A percentile compares a stretch with the other conserved stretches of the same genome.
Evolutionary conservation across 2,888 invertebrate species (phyloP).

Genomic region (Amphipyra tragopoginis): DNA sequence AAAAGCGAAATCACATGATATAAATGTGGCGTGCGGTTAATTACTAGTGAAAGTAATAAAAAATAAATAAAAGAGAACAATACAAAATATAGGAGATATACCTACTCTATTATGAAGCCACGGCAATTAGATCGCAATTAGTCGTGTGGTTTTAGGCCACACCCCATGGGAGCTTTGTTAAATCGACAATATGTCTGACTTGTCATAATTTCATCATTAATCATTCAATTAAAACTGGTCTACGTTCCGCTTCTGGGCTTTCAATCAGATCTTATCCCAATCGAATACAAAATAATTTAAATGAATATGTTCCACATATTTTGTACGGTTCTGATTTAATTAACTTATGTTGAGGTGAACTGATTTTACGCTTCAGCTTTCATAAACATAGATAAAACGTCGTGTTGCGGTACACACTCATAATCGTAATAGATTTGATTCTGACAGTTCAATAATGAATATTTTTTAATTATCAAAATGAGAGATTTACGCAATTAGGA

Average conservation of each 20-base stretch:
- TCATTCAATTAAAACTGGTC: constrained; percentile 24
- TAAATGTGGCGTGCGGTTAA: too few species aligned
- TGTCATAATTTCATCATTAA: constrained; percentile 20
- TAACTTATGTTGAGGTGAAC: constrained; percentile 9
- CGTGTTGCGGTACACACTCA: too few species aligned
- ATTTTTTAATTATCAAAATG: too few species aligned
- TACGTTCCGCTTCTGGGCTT: constrained; percentile 18
- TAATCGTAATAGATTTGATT: too few species aligned
- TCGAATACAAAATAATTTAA: constrained; percentile 31
- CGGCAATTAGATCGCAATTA: neutral
- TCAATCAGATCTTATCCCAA: constrained; percentile 25
- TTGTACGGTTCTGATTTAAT: constrained; percentile 20
- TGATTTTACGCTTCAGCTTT: neutral
- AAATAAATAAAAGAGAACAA: too few species aligned
- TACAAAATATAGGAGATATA: too few species aligned
- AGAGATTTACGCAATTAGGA: too few species aligned
- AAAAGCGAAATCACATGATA: too few species aligned
- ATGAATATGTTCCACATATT: constrained; percentile 29
- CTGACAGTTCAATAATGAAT: too few species aligned
- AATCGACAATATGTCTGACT: neutral
- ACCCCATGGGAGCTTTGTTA: neutral
- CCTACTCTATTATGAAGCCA: too few species aligned
- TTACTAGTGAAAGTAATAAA: too few species aligned
- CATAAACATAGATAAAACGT: too few species aligned
- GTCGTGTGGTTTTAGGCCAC: neutral